Evolutionary conservation across 2,113 vertebrate genomes (phyloP), one percentile per base, ranked within the genome.

Genomic region (Entelurus aequoreus): DNA sequence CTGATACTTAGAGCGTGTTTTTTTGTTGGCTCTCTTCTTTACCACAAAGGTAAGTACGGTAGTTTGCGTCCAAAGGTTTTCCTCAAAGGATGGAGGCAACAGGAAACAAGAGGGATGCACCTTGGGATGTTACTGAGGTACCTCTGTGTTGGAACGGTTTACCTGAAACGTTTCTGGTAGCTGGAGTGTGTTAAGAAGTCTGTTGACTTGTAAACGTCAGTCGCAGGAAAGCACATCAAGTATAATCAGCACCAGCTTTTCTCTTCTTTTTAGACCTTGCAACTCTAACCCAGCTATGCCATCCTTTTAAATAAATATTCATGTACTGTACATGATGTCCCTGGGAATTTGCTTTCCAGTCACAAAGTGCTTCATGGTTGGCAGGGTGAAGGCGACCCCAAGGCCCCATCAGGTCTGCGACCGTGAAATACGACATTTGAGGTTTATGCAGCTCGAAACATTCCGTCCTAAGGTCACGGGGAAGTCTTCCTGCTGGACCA

Each of bases 401-500:
- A 42, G 37, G 7, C 53, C 8, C 36, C 6, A 54, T 54, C 13
- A 8, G 52, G 52, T 54, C 28, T 54, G 14, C 11, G 5, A 46
- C 42, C 42, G 12, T 12, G 11, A 12, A 11, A 12, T 11, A 46
- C 10, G 10, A 46, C 1, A 4, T 46, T 12, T 11, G 42, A 46
- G 42, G 42, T 46, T 46, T 12, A 46, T 4, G 10, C 12, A 12
- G 9, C 35, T 54, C 21, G 35, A 37, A 15, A 36, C 52, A 15
- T 44, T 10, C 8, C 5, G 10, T 12, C 42, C 42, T 5, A 12
- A 28, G 6, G 37, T 88, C 84, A 90, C 1, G 83, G 75, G 56
- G 84, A 89, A 57, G 84, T 84, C 82, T 95, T 95, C 88, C 91
- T 93, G 80, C 88, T 36, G 90, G 91, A 90, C 93, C 92, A 88